Percentiles rank a stretch among this genome's conserved stretches.
phyloP scores from a whole-genome alignment of 2,797 vertebrate genomes.

The Brachyalestes nurse region DNA sequence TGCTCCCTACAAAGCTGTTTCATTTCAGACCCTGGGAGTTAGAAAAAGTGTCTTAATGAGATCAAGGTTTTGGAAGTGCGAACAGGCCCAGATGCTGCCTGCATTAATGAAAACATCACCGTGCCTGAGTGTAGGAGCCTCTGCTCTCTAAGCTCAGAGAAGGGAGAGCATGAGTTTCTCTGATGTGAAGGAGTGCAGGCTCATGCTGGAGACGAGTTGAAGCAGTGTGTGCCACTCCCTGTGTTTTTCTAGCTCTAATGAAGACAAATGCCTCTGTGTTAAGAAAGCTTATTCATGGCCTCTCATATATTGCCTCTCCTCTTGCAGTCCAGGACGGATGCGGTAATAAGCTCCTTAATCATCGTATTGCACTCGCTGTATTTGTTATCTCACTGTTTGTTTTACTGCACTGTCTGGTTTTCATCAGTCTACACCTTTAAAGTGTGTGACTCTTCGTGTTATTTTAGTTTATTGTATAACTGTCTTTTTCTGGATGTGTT shows the following conservation, averaged over 20 bases:
- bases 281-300: slow-evolving; percentile 45
- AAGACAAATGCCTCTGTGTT: slow-evolving; percentile 43
- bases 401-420: slow-evolving; percentile 17
- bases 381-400: slow-evolving; percentile 3
- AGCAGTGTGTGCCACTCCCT: background rate
- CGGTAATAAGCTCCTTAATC: slow-evolving; percentile 65
- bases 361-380: slow-evolving; percentile 24
- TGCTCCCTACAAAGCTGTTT: background rate
- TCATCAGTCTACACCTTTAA: background rate
- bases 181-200: slow-evolving; percentile 27
- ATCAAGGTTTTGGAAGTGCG: slow-evolving; percentile 31
- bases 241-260: slow-evolving; percentile 46
- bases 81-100: slow-evolving; percentile 38
- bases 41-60: slow-evolving; percentile 42
- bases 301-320: slow-evolving; percentile 50
- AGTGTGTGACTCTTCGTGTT: background rate
- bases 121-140: background rate
- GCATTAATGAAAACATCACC: slow-evolving; percentile 41
- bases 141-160: slow-evolving; percentile 7
- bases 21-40: slow-evolving; percentile 10
- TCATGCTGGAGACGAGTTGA: background rate
- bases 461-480: background rate
- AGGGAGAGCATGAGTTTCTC: slow-evolving; percentile 24
- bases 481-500: background rate
- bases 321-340: slow-evolving; percentile 61